phyloP scores from a whole-genome alignment of 1,140 invertebrate genomes.

The Bombus breviceps region DNA sequence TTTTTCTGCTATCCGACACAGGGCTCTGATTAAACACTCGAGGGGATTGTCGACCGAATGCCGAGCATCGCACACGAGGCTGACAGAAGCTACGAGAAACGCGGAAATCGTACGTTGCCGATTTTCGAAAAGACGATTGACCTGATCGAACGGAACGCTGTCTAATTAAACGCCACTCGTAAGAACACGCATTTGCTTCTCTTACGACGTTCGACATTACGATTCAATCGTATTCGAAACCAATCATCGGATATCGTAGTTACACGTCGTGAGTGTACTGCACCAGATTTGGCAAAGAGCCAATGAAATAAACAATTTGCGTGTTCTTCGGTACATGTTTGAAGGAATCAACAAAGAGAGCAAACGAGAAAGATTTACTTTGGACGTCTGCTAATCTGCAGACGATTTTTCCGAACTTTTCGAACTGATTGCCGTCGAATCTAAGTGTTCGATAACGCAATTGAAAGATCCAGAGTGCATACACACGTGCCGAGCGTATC shows the following conservation, averaged over 20 bases:
- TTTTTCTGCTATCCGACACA: background rate
- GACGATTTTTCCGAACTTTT: background rate
- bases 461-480: slow-evolving; percentile 13
- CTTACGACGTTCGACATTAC: too few relatives aligned
- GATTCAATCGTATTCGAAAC: background rate
- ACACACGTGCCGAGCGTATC: background rate
- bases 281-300: too few relatives aligned
- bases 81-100: background rate
- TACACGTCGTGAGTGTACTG: background rate
- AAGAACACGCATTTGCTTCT: background rate
- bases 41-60: background rate
- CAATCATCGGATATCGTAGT: background rate
- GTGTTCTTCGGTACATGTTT: background rate
- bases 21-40: slow-evolving; percentile 3
- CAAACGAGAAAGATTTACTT: background rate
- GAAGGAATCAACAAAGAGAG: background rate
- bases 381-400: background rate
- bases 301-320: background rate
- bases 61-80: background rate
- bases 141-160: background rate
- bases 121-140: too few relatives aligned
- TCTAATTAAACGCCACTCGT: background rate
- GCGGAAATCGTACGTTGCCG: background rate
- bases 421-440: background rate
- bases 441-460: slow-evolving; percentile 17